Base-by-base conservation (phyloP, 2,113 vertebrate species). In the Recurvirostra avosetta region DNA sequence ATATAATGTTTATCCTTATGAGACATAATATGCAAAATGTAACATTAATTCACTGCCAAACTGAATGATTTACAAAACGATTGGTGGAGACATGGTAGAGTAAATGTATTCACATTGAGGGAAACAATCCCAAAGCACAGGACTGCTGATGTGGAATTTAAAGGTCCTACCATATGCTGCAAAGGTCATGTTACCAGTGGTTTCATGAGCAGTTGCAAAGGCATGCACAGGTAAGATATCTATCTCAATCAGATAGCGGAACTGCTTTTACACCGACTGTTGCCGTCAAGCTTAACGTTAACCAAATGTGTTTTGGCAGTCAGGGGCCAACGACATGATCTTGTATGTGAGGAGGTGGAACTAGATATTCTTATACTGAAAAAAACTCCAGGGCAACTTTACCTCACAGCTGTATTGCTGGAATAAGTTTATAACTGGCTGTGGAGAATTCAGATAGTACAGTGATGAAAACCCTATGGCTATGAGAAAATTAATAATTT, bases 311-410 rank as follows among this genome's bases (percentile, higher is more conserved):
- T 72, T 88, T 86, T 63, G 66, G 17, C n/a, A 84, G 16, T 22
- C 0, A 8, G 23, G 9, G 41, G 5, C 25, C 47, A 34, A 30
- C 3, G 5, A 36, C 7, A 29, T 5, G 19, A 40, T 61, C 53
- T 86, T 14, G 5, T 34, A 6, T 32, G 19, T 59, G 30, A 53
- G 5, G 25, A 85, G 36, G 20, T 43, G 19, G 49, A 89, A 87
- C 20, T 62, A 32, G 19, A 53, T 85, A 65, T 68, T 55, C 47
- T 78, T 65, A 53, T 11, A 32, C 16, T 68, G 47, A 58, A 85
- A 70, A 68, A 62, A 91, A 32, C 2, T 80, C 32, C 20, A 6
- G 21, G n/a, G 32, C 38, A 58, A 36, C 43, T 68, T 65, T 63
- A 84, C 29, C n/a, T 86, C 30, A 49, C 12, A 52, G 30, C 11